Evolutionary conservation across 2,113 vertebrate genomes (phyloP).

Genomic region (Oncorhynchus clarkii): DNA sequence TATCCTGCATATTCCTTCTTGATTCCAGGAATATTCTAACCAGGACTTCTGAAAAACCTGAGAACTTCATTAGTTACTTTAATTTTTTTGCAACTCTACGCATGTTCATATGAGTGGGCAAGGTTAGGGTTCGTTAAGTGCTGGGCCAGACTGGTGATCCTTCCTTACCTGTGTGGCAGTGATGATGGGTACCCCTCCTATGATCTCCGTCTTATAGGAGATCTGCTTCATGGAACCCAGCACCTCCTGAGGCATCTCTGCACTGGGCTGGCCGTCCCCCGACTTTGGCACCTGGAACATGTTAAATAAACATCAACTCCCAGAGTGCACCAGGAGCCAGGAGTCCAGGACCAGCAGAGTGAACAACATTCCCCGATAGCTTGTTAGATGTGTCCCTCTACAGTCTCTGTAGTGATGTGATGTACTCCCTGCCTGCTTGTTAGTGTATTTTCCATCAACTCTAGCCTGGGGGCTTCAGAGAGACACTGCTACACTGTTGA

Average conservation of each 20-base stretch:
- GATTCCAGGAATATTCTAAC: too few species aligned
- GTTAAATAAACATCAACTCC: neutral
- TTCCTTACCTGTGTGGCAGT: conserved; percentile 87
- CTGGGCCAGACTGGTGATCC: neutral
- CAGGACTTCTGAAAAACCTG: too few species aligned
- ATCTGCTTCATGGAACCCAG: conserved; percentile 84
- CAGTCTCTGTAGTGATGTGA: too few species aligned
- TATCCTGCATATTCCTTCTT: too few species aligned
- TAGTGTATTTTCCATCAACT: conserved; percentile 33
- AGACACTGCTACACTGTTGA: neutral
- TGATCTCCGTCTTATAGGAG: conserved; percentile 93
- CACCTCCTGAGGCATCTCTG: conserved; percentile 78
- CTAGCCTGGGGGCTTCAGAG: conserved; percentile 22
- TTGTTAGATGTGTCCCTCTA: neutral
- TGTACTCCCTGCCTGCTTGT: too few species aligned
- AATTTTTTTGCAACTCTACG: too few species aligned
- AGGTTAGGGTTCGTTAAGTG: too few species aligned
- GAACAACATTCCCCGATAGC: neutral
- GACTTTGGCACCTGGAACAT: conserved; percentile 87
- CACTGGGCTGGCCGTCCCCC: conserved; percentile 70
- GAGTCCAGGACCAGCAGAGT: neutral
- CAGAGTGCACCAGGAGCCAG: too few species aligned
- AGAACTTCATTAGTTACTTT: too few species aligned
- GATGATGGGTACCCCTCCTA: conserved; percentile 93
- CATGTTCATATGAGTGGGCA: neutral